Conservation (phyloP, 2,888 invertebrate genomes). For the Stomorhina lunata region DNA sequence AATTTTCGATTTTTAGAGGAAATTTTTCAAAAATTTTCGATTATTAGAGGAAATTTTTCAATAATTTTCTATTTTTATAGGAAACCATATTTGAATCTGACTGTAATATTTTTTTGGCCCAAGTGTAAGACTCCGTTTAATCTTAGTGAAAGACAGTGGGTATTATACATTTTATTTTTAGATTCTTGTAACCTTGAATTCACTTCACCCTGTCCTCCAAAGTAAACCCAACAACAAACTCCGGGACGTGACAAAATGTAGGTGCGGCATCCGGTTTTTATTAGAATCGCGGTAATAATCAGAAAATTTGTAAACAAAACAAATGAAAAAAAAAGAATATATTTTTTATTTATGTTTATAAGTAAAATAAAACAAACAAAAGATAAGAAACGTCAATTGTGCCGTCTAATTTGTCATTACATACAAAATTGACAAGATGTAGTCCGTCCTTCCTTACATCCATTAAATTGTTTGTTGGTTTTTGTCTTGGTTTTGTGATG, state of each 20-base stretch:
- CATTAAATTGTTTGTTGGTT: neutral
- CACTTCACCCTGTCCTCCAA: too few species aligned
- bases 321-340: slow-evolving; percentile 11
- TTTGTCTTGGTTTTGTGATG: neutral
- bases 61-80: too few species aligned
- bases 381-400: slow-evolving; percentile 67
- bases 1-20: too few species aligned
- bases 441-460: neutral
- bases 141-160: too few species aligned
- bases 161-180: too few species aligned
- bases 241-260: slow-evolving; percentile 63
- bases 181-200: too few species aligned
- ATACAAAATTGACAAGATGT: slow-evolving; percentile 77
- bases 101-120: too few species aligned
- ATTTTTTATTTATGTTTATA: slow-evolving; percentile 42
- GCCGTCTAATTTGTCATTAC: slow-evolving; percentile 79
- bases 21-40: too few species aligned
- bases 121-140: too few species aligned
- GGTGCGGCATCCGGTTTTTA: slow-evolving; percentile 76
- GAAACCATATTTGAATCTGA: too few species aligned
- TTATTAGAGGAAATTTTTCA: too few species aligned
- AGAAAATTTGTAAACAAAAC: slow-evolving; percentile 53
- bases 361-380: slow-evolving; percentile 47
- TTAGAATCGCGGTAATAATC: slow-evolving; percentile 67
- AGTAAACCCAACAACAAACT: too few species aligned